Base-by-base conservation (phyloP, 2,797 vertebrate species). In the Petrocephalus schoutedeni region DNA sequence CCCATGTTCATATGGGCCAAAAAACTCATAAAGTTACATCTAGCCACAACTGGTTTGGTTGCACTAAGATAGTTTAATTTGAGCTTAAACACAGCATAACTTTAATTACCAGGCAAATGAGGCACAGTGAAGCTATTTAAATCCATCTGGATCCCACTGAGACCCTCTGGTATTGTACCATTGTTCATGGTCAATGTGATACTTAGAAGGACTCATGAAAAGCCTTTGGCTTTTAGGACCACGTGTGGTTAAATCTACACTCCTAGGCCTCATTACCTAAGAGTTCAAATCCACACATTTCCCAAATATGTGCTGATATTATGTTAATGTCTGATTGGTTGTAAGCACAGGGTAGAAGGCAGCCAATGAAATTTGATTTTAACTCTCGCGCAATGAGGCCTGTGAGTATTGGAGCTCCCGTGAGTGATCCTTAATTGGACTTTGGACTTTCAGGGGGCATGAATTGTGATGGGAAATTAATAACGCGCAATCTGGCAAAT, bases 21-120 rank as follows among this genome's bases (percentile, higher is more conserved):
- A 86, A 91, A 90, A 92, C 88, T 58, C 67, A 77, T 90, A 93
- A 91, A 90, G 57, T 21, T 23, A 54, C n/a, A 45, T 80, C 57
- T 54, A 49, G 71, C 32, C 9, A 19, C 53, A 45, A 59, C 77
- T 82, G n/a, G 58, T 77, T 21, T 36, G 12, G n/a, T 82, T 80
- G 19, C 10, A n/a, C 86, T n/a, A 36, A 36, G 9, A 56, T 67
- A 8, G n/a, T 45, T 87, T 87, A 19, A 59, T 82, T 9, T 57
- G 4, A 59, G 8, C 5, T 23, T 21, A 23, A 23, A 84, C 53
- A 23, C 45, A 53, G 21, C 23, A 23, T 54, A 53, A 54, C 9
- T 53, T 53, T 84, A 84, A 84, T 84, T 53, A 53, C 19, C 82
- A 53, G 10, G n/a, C 21, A 56, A 84, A 23, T 23, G 51, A 16